A percentile compares a stretch with the other conserved stretches of the same genome.
phyloP scores from a whole-genome alignment of 2,113 vertebrate species.

The Dascyllus trimaculatus region DNA sequence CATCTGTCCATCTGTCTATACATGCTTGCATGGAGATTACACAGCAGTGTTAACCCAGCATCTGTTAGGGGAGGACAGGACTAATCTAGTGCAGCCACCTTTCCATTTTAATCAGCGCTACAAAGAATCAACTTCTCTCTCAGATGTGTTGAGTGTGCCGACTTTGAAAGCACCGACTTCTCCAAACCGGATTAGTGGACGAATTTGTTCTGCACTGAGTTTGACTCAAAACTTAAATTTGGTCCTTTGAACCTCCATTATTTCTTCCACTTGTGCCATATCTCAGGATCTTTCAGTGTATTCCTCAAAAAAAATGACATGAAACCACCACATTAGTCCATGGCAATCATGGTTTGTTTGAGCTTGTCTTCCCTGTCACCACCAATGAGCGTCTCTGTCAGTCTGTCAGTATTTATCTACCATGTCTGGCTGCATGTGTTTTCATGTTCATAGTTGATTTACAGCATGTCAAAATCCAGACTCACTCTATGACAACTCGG shows the following conservation, averaged over 20 bases:
- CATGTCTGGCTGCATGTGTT: constrained; percentile 36
- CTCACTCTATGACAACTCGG: constrained; percentile 7
- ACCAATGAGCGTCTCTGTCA: constrained; percentile 65
- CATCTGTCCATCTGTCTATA: constrained; percentile 73
- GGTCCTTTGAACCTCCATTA: neutral
- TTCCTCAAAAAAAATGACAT: constrained; percentile 7
- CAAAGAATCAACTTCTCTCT: constrained; percentile 41
- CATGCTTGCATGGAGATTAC: constrained; percentile 54
- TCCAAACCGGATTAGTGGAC: constrained; percentile 1
- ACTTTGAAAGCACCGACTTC: constrained; percentile 20
- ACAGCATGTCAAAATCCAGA: constrained; percentile 41
- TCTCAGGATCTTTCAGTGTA: neutral
- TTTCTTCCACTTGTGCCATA: constrained; percentile 15
- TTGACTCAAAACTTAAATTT: constrained; percentile 8
- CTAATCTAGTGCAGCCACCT: constrained; percentile 55
- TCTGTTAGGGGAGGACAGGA: constrained; percentile 55
- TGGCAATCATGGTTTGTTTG: constrained; percentile 59
- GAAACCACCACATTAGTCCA: constrained; percentile 42
- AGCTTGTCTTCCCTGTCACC: constrained; percentile 55
- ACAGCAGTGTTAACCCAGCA: constrained; percentile 56
- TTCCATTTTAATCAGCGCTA: constrained; percentile 24
- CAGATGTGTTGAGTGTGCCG: constrained; percentile 6
- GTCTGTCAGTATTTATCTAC: constrained; percentile 59
- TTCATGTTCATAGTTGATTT: constrained; percentile 36
- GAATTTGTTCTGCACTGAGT: constrained; percentile 1